Evolutionary conservation across 2,888 invertebrate species (phyloP).

Genomic region (Vesta saturnalis): DNA sequence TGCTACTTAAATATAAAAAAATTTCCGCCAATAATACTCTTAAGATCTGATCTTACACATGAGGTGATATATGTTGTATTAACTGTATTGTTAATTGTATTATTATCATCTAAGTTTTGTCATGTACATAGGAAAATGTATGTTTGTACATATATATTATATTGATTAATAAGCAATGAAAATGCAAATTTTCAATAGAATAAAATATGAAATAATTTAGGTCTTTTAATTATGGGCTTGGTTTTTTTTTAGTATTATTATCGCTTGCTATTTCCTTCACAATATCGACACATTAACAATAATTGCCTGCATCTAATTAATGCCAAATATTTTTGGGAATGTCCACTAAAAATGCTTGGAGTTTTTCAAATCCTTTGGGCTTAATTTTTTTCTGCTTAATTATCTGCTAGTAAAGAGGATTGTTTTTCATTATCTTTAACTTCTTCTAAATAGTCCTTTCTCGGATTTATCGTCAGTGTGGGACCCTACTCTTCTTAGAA

Average conservation of each 20-base stretch:
- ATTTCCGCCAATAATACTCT: conserved; percentile 39
- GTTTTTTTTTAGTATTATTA: conserved; percentile 5
- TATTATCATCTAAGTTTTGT: conserved; percentile 55
- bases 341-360: background rate
- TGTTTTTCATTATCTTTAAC: conserved; percentile 7
- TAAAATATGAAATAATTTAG: conserved; percentile 50
- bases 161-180: conserved; percentile 61
- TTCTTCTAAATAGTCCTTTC: conserved; percentile 50
- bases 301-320: conserved; percentile 6
- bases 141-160: conserved; percentile 65
- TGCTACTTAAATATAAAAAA: conserved; percentile 34
- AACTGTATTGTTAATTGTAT: conserved; percentile 52
- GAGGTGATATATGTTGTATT: conserved; percentile 43
- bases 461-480: conserved; percentile 55
- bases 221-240: conserved; percentile 8
- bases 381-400: background rate
- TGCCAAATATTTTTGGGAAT: background rate
- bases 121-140: conserved; percentile 63
- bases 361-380: background rate
- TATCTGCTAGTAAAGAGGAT: background rate
- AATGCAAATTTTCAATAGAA: conserved; percentile 63
- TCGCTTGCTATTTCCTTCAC: background rate
- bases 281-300: background rate
- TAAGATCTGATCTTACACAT: conserved; percentile 40
- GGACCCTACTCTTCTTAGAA: conserved; percentile 62